Conservation (phyloP, 1,140 invertebrate genomes). For the Arctopsyche grandis region DNA sequence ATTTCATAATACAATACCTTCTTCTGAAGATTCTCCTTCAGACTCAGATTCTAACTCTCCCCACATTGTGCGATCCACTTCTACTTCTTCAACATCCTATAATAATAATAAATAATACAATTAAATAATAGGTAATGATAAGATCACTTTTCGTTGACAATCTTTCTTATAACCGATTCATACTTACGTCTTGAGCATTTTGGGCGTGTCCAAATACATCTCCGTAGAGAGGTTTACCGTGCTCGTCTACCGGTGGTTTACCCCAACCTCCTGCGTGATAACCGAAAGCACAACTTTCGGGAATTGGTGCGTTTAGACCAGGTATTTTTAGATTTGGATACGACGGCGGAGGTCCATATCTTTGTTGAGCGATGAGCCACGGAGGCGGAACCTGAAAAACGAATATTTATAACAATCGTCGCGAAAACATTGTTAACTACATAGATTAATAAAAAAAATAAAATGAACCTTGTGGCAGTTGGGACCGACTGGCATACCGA, state of each 20-base stretch:
- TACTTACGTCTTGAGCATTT: constrained; percentile 69
- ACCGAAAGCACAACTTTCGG: constrained; percentile 96
- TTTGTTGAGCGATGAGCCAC: constrained; percentile 99
- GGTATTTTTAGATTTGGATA: constrained; percentile 99
- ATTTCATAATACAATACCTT: constrained; percentile 64
- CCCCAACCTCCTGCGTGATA: constrained; percentile 99
- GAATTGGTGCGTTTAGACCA: constrained; percentile 92
- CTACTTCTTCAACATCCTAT: constrained; percentile 83
- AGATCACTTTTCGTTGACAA: background rate
- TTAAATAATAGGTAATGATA: constrained; percentile 31
- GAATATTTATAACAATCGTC: constrained; percentile 8
- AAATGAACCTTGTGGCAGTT: constrained; percentile 76
- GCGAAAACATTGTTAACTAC: background rate
- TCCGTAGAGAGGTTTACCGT: constrained; percentile 96
- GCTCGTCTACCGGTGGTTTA: constrained; percentile 99
- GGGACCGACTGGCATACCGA: constrained; percentile 98
- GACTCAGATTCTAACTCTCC: constrained; percentile 97
- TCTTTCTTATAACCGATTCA: background rate
- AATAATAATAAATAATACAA: constrained; percentile 45
- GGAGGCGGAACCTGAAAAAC: constrained; percentile 86
- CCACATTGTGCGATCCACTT: constrained; percentile 94
- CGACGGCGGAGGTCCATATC: constrained; percentile 98
- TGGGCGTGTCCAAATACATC: constrained; percentile 93
- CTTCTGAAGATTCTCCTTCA: constrained; percentile 90
- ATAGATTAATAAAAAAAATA: background rate